Conservation (phyloP, 2,113 vertebrate species). For the Eira barbara region DNA sequence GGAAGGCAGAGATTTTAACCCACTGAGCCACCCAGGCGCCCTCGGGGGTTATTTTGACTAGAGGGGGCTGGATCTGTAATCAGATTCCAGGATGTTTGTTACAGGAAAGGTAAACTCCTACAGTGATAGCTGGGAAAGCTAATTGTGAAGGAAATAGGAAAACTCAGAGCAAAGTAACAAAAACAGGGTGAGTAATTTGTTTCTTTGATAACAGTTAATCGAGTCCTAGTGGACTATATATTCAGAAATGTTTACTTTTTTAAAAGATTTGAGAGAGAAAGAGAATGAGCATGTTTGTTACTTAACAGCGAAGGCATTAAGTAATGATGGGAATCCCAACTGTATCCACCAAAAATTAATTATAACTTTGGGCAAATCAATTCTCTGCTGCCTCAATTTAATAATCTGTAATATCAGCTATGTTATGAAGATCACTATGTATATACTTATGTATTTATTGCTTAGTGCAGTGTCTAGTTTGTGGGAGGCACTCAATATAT, state of each 20-base stretch:
- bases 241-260: neutral
- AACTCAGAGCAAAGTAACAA: constrained; percentile 8
- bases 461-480: neutral
- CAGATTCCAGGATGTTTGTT: neutral
- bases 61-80: neutral
- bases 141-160: neutral
- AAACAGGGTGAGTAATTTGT: neutral
- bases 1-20: no score
- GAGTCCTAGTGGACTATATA: neutral
- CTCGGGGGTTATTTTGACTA: neutral
- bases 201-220: constrained; percentile 7
- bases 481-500: neutral
- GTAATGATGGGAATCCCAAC: neutral
- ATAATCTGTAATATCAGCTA: neutral
- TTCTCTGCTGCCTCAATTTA: neutral
- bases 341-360: neutral
- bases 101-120: neutral
- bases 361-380: neutral
- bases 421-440: neutral
- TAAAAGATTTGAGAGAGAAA: neutral
- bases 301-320: neutral
- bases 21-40: no score
- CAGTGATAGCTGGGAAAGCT: neutral
- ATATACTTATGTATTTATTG: neutral
- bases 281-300: neutral